Conservation (phyloP, 2,113 vertebrate species). For the Hippocampus barbouri region DNA sequence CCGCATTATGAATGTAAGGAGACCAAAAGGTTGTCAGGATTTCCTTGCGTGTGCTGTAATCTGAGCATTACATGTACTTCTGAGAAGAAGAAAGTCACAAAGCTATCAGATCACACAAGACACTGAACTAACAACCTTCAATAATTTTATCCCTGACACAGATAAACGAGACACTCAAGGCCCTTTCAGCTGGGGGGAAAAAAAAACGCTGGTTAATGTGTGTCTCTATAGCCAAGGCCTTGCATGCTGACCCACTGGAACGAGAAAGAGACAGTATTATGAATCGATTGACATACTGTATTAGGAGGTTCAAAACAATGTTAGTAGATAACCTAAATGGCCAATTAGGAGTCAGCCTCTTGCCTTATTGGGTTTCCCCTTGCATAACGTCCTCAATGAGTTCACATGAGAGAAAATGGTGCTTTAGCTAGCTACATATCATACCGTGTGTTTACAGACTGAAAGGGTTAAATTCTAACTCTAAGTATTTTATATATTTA, state of each 20-base stretch:
- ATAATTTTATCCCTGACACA: constrained; percentile 4
- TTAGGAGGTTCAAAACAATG: not conserved
- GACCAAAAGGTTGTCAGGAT: not conserved
- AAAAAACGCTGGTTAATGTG: constrained; percentile 19
- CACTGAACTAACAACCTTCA: not conserved
- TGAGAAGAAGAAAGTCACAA: not conserved
- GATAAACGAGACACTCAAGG: not conserved
- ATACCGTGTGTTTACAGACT: not conserved
- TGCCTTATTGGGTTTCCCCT: not conserved
- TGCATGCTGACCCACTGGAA: constrained; percentile 7
- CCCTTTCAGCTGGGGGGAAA: not conserved
- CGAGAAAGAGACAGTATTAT: not conserved
- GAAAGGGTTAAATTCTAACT: not conserved
- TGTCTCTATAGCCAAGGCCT: constrained; percentile 12
- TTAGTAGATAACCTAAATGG: constrained; percentile 23
- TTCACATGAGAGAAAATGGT: not conserved
- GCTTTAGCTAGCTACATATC: not conserved
- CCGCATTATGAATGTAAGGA: not conserved
- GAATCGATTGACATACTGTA: constrained; percentile 5
- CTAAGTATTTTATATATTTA: not conserved
- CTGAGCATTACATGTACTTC: not conserved
- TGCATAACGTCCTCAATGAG: constrained; percentile 7
- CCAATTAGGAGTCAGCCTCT: constrained; percentile 13
- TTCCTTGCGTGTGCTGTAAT: not conserved
- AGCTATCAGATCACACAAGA: not conserved